Conservation (phyloP, 2,113 vertebrate genomes). For the Pelobates fuscus region DNA sequence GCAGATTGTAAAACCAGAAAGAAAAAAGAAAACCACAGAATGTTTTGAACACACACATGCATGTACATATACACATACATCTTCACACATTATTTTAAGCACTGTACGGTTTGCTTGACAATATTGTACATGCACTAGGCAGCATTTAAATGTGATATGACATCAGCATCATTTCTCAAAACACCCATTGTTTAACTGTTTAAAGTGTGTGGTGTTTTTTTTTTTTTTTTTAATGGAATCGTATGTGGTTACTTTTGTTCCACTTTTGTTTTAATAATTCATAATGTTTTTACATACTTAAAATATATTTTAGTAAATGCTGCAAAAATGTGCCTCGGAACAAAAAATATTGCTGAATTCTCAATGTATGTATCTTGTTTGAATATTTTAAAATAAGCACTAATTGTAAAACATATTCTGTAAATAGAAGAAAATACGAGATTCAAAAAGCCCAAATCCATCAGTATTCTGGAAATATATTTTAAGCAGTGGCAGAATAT, state of each 20-base stretch:
- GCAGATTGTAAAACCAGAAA: constrained; percentile 47
- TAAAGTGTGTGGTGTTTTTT: neutral
- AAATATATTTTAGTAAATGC: constrained; percentile 62
- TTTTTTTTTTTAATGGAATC: too few species aligned
- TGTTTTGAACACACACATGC: neutral
- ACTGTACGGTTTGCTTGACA: too few species aligned
- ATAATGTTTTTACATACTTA: constrained; percentile 56
- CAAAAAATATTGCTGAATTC: neutral
- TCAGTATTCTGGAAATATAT: neutral
- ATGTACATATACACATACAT: too few species aligned
- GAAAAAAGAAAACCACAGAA: constrained; percentile 33
- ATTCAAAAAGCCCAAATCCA: neutral
- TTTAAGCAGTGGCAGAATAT: constrained; percentile 19
- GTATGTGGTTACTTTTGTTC: neutral
- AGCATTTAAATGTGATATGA: neutral
- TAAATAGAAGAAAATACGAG: neutral
- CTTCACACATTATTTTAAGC: neutral
- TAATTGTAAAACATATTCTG: neutral
- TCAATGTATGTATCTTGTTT: neutral
- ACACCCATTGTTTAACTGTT: neutral
- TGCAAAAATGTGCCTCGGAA: constrained; percentile 37
- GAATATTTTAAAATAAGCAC: neutral
- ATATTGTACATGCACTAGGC: too few species aligned
- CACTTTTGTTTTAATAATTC: constrained; percentile 66
- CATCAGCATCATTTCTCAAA: neutral